Conservation (phyloP, 2,888 invertebrate species). For the Uloborus plumipes region DNA sequence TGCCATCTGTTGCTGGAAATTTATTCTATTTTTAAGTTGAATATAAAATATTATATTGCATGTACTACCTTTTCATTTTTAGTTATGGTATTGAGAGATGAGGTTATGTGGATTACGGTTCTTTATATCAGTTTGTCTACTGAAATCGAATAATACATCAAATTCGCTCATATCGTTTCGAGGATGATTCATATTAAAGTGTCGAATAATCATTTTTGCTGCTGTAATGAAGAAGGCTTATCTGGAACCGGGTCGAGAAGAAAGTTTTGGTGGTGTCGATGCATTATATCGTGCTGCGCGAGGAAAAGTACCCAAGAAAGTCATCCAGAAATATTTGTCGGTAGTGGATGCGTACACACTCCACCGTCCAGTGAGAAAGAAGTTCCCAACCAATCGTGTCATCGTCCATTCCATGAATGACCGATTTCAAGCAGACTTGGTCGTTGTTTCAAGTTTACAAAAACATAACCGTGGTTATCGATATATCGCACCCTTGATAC, state of each 20-base stretch:
- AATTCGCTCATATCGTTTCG: background rate
- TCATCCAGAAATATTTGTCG: constrained; percentile 46
- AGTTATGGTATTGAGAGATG: no score
- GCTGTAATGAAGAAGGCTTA: constrained; percentile 4
- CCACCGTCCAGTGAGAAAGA: no score
- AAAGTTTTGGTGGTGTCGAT: no score
- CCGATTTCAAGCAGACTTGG: constrained; percentile 67
- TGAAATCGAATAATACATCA: background rate
- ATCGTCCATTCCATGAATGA: constrained; percentile 66
- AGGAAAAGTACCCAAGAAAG: constrained; percentile 6
- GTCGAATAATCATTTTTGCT: background rate
- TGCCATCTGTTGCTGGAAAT: no score
- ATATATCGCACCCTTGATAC: no score
- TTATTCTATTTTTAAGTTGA: no score
- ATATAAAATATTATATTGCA: no score
- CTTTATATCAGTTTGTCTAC: background rate
- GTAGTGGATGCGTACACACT: no score
- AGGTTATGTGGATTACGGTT: background rate
- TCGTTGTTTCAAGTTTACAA: constrained; percentile 56
- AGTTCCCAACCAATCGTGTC: no score
- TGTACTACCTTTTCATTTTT: no score
- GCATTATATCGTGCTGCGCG: constrained; percentile 31
- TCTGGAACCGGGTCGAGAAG: constrained; percentile 2
- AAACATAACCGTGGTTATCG: no score
- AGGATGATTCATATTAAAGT: no score